Evolutionary conservation across 2,888 invertebrate genomes (phyloP).

Genomic region (Lepidocyrtoides sp.): DNA sequence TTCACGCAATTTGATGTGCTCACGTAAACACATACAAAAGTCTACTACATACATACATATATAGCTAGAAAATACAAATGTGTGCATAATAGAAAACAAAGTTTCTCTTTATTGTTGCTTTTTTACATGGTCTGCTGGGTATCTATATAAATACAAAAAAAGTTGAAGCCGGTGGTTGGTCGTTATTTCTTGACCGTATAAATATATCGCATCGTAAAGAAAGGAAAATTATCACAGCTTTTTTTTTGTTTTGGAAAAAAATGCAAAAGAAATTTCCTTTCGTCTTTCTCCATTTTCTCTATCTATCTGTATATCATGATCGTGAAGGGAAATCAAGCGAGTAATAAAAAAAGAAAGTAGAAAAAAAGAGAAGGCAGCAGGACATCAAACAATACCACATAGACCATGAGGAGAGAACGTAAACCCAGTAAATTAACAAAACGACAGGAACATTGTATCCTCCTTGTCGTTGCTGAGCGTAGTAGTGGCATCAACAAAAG

Average conservation of each 20-base stretch:
- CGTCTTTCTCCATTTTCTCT: neutral
- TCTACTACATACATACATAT: neutral
- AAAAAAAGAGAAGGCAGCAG: neutral
- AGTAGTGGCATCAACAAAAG: neutral
- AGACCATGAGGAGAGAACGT: constrained; percentile 1
- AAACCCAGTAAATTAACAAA: constrained; percentile 12
- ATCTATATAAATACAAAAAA: no score
- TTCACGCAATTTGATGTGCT: constrained; percentile 35
- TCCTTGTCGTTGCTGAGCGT: neutral
- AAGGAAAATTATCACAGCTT: no score
- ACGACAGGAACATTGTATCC: constrained; percentile 21
- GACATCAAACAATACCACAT: constrained; percentile 25
- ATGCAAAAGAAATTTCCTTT: constrained; percentile 26
- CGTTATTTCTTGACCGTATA: neutral
- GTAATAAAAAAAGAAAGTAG: constrained; percentile 37
- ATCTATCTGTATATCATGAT: neutral
- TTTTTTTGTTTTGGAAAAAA: neutral
- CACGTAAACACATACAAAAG: neutral
- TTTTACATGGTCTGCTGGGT: neutral
- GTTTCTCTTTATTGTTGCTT: neutral
- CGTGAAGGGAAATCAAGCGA: constrained; percentile 47
- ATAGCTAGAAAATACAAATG: neutral
- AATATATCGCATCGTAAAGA: neutral
- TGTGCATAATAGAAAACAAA: neutral
- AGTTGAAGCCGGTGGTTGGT: neutral